phyloP scores from a whole-genome alignment of 2,113 vertebrate species.

The Microtus pennsylvanicus region DNA sequence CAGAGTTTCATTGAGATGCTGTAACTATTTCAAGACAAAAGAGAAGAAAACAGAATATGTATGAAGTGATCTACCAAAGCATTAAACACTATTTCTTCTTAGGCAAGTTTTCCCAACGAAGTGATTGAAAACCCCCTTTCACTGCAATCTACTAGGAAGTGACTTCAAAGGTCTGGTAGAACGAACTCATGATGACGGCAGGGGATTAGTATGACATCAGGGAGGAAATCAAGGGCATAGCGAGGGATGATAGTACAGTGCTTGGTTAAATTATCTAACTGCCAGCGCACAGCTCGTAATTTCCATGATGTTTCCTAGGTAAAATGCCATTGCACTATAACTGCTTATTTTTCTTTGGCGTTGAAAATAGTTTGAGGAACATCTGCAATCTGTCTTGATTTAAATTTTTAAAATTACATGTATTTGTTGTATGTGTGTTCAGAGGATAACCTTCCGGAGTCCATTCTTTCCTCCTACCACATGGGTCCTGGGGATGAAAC shows the following conservation, averaged over 20 bases:
- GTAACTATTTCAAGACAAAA: conserved; percentile 51
- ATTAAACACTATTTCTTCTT: conserved; percentile 44
- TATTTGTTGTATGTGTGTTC: neutral
- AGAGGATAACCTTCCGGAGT: neutral
- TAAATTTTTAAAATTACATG: neutral
- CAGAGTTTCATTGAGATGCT: neutral
- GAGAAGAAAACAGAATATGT: neutral
- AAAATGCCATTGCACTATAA: conserved; percentile 13
- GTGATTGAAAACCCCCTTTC: neutral
- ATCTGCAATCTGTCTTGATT: conserved; percentile 31
- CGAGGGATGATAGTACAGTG: neutral
- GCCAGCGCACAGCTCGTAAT: conserved; percentile 4
- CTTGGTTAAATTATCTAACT: neutral
- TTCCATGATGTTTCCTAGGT: neutral
- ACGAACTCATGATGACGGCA: neutral
- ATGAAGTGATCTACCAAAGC: neutral
- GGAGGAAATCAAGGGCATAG: conserved; percentile 4
- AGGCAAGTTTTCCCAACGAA: neutral
- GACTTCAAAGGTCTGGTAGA: conserved; percentile 23
- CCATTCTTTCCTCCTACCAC: neutral
- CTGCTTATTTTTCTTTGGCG: neutral
- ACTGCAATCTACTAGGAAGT: conserved; percentile 2
- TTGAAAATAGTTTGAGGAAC: conserved; percentile 4
- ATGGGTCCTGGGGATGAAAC: neutral
- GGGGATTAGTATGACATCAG: neutral